Evolutionary conservation across 1,140 invertebrate species (phyloP), one percentile per base, ranked within the genome.

Genomic region (Sminthurides bifidus): DNA sequence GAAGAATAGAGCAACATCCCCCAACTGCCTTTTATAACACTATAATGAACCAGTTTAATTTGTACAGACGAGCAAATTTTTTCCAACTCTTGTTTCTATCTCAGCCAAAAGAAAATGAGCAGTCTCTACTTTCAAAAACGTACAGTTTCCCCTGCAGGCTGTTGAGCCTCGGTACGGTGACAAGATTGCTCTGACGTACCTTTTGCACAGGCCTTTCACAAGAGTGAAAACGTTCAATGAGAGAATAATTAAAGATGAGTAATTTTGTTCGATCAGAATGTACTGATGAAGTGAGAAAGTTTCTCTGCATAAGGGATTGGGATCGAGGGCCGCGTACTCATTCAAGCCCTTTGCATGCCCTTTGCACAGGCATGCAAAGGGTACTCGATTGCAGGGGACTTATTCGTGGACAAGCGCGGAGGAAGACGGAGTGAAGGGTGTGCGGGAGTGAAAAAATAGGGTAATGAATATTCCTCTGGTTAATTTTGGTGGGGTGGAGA

Each of bases 41-140:
- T 50, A 59, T 59, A 59, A 59, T 59, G 58, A 60, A 57, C 33
- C 54, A 52, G 57, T 61, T 61, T 61, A 61, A 61, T 61, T 61
- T 61, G 54, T 56, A 61, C 50, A 61, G 59, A 61, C 59, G 59
- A 57, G 59, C 35, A 61, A 56, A 61, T 61, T 61, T 52, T 61
- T 57, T 52, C 45, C 48, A 15, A 5, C 27, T 26, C 19, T 51
- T 52, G 12, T 26, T 35, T 50, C 31, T 30, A 38, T 35, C 37
- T 50, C 46, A 43, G 14, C 35, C 30, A 19, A 12, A 23, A 31
- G 26, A 46, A 17, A 46, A 26, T 14, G 23, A 15, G 44, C 44
- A 4, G 6, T n/a, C 44, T 15, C 29, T 26, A 8, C 44, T 48
- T 14, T 26, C 8, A 10, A 35, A 8, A 35, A n/a, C n/a, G 33